Evolutionary conservation across 64 coral and sea anemone genomes (phyloP).

Genomic region (Cladopsammia gracilis): DNA sequence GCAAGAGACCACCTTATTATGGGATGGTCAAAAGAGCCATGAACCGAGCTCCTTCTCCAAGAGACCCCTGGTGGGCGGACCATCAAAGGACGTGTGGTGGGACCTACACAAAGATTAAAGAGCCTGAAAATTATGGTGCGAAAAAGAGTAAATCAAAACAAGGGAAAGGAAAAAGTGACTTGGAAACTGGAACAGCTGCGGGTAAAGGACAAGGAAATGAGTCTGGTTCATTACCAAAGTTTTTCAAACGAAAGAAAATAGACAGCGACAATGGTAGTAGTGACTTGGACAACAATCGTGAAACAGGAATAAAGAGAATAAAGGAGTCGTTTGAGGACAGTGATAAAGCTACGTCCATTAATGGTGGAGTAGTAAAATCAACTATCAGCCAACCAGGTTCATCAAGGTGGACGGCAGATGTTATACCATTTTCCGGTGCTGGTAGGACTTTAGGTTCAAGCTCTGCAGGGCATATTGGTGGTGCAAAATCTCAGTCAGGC

Average conservation of each 20-base stretch:
- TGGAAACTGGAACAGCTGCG: not conserved
- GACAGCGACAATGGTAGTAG: slow-evolving; percentile 36
- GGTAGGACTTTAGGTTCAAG: slow-evolving; percentile 63
- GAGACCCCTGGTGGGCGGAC: slow-evolving; percentile 95
- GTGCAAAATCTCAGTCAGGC: not conserved
- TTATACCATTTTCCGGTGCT: slow-evolving; percentile 70
- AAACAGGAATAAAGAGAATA: slow-evolving; percentile 57
- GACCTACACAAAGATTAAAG: slow-evolving; percentile 88
- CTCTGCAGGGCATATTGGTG: not conserved
- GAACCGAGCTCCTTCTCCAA: slow-evolving; percentile 92
- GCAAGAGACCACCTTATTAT: slow-evolving; percentile 93
- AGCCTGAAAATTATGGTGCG: slow-evolving; percentile 96
- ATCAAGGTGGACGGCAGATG: not conserved
- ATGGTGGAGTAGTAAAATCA: not conserved
- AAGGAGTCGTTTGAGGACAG: slow-evolving; percentile 36
- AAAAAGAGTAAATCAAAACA: slow-evolving; percentile 72
- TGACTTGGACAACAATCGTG: slow-evolving; percentile 29
- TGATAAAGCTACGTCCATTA: slow-evolving; percentile 14
- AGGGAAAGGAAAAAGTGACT: not conserved
- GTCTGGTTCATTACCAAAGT: slow-evolving; percentile 59
- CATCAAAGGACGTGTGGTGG: slow-evolving; percentile 94
- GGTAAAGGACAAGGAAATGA: slow-evolving; percentile 35
- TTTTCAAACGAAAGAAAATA: slow-evolving; percentile 64
- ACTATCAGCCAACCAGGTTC: not conserved
- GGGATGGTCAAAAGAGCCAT: slow-evolving; percentile 93